phyloP scores from a whole-genome alignment of 2,888 invertebrate species.

The Leptodirus hochenwartii region DNA sequence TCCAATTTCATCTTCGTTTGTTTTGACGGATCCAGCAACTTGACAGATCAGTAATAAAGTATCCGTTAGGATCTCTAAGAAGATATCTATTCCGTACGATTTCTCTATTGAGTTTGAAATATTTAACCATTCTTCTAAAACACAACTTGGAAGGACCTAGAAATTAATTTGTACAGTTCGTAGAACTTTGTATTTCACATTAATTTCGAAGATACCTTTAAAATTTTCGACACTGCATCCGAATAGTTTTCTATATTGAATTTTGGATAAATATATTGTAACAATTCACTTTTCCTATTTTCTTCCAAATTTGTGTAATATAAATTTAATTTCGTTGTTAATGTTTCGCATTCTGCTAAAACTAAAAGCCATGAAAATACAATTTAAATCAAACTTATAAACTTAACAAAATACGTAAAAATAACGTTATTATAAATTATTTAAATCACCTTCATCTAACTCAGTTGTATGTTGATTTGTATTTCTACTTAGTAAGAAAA shows the following conservation, averaged over 20 bases:
- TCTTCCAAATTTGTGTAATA: too few relatives aligned
- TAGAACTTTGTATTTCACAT: background rate
- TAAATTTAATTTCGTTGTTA: too few relatives aligned
- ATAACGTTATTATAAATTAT: too few relatives aligned
- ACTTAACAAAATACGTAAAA: too few relatives aligned
- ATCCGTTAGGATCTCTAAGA: conserved; percentile 18
- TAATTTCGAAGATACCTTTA: background rate
- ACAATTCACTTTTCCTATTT: conserved; percentile 2
- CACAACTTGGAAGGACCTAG: conserved; percentile 20
- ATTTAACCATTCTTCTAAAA: conserved; percentile 20
- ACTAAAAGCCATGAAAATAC: too few relatives aligned
- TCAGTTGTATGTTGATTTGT: too few relatives aligned
- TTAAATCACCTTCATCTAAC: too few relatives aligned
- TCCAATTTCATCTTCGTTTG: conserved; percentile 13
- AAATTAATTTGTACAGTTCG: conserved; percentile 7
- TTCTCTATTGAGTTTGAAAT: conserved; percentile 16
- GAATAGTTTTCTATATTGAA: background rate
- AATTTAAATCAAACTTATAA: too few relatives aligned
- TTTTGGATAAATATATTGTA: background rate
- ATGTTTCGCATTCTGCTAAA: too few relatives aligned
- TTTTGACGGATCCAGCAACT: conserved; percentile 17
- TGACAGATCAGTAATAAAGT: conserved; percentile 20
- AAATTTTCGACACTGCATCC: background rate
- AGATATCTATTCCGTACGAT: conserved; percentile 14
- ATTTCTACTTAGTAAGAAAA: too few relatives aligned